Percentiles rank a stretch among this genome's conserved stretches.
Conservation (phyloP, 2,113 vertebrate genomes). For the Laticauda colubrina region DNA sequence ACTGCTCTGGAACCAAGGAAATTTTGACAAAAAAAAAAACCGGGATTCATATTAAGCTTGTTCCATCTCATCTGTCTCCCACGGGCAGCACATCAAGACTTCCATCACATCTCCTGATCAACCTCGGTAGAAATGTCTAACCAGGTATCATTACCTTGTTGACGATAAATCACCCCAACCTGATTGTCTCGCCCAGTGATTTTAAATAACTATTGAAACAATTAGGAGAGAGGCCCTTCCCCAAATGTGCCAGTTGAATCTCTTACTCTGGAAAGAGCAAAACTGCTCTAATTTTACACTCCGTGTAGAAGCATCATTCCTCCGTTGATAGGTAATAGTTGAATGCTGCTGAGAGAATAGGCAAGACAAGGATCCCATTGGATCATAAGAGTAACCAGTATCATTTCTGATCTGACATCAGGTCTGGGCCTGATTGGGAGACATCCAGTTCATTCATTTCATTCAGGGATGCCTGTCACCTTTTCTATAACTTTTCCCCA, state of each 20-base stretch:
- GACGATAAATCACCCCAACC: not conserved
- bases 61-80: not conserved
- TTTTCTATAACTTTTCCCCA: not conserved
- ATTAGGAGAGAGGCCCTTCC: not conserved
- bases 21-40: not conserved
- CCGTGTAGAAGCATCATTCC: not conserved
- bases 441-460: not conserved
- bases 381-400: not conserved
- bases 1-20: not conserved
- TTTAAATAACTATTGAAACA: not conserved
- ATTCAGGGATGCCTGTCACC: not conserved
- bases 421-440: not conserved
- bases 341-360: not conserved
- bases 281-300: not conserved
- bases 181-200: not conserved
- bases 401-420: not conserved
- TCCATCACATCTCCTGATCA: not conserved
- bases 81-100: not conserved
- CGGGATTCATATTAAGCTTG: not conserved
- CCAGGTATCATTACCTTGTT: not conserved
- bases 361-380: not conserved
- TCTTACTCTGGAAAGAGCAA: not conserved
- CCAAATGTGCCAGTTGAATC: not conserved
- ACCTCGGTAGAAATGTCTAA: not conserved
- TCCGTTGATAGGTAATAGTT: not conserved